Evolutionary conservation across 2,797 vertebrate genomes (phyloP), one percentile per base, ranked within the genome.

Genomic region (Microctenopoma stevenorrisi): DNA sequence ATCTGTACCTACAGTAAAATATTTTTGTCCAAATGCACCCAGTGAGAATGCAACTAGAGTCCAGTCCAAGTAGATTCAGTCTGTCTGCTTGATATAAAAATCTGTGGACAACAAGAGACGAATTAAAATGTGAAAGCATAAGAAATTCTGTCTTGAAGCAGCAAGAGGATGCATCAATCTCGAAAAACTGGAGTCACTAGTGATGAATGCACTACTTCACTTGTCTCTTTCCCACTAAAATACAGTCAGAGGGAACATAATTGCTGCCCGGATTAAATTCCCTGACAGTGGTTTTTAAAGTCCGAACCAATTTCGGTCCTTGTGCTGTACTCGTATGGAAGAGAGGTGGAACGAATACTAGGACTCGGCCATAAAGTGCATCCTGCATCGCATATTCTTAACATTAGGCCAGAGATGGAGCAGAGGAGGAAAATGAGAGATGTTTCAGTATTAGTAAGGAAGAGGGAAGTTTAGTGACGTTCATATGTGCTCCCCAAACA

Each of bases 11-110:
- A n/a, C 44, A 50, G 11, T 28, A 57, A 73, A 16, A n/a, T 46
- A 2, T 62, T 43, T 33, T 49, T 15, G 14, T 46, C 43, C 37
- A 80, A 65, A 64, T 2, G 26, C 50, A 47, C 16, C 59, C 0
- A 2, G 65, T 56, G 78, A 73, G 72, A n/a, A 1, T 18, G 30
- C 26, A 33, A 18, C n/a, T 37, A 46, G 40, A 71, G 33, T 54
- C 30, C 2, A 76, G 47, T 66, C 11, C 5, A 47, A 33, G 38
- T 47, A 65, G 22, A 55, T 55, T 66, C 33, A 49, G 1, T 42
- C 33, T 54, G 74, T 70, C 51, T n/a, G 48, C 47, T 43, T 55
- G 64, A 10, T 42, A 4, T 10, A 50, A 33, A 38, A 25, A 64
- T 54, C 25, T 43, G 42, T 16, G 35, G 22, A 43, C 33, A 46